Evolutionary conservation across 2,888 invertebrate species (phyloP), one percentile per base, ranked within the genome.

Genomic region (Eristalinus sepulchralis): DNA sequence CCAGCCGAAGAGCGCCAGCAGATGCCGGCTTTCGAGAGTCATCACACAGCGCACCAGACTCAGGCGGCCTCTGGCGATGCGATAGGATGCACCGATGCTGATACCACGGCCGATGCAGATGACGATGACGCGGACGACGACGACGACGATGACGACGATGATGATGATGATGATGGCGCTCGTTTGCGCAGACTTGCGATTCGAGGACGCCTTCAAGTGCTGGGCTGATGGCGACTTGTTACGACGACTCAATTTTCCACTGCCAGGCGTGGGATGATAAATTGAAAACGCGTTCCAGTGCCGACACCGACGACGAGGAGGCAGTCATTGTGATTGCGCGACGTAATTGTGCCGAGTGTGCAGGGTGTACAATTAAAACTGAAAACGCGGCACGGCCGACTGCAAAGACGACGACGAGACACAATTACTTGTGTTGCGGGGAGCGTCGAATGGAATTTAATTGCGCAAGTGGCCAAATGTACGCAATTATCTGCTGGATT

Each of bases 211-310:
- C 47, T 47, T 17, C 47, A 47, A 64, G 31, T 39, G 22, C 68
- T 60, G 36, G 36, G 60, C 85, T 77, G 63, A 60, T 85, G 82
- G 77, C 85, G 73, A 78, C 81, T 85, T 63, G 81, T 68, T 73
- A 72, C 76, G 78, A 86, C 86, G 83, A 86, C 86, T 86, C 71
- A 86, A 86, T 86, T 83, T 47, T 82, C 66, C 70, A 76, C 71
- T 39, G 60, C 71, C 63, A 83, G 83, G 78, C 83, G 86, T 83
- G 86, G 86, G 86, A 83, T 86, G 86, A 86, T 83, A 75, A 79
- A 86, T 86, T 55, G 67, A 77, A 86, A 83, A 86, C 86, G 82
- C 82, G 75, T 70, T 76, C 66, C 60, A 53, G 66, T 34, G 31
- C 17, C 33, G 33, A 11, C 13, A 6, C 17, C 39, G 2, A 24